These are phyloP conservation scores for Beaufortia kweichowensis DNA, from an alignment of 2,113 vertebrate genomes.

Conservation along the genomic window DNA sequence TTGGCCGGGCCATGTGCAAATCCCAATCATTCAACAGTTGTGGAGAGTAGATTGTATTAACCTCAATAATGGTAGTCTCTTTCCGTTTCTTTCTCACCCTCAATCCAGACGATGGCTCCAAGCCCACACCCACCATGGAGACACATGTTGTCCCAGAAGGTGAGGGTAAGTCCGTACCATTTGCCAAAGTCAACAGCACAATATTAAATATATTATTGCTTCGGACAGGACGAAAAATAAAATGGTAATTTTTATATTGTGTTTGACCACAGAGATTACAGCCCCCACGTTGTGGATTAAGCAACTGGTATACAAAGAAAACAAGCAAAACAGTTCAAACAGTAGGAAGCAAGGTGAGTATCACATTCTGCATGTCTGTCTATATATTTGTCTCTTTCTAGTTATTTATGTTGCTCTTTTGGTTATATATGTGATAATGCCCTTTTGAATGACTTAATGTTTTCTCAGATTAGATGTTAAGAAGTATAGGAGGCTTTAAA, in stretches of 20 bases:
- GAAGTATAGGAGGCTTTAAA: too few relatives aligned
- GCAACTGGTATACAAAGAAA: slow-evolving; percentile 89
- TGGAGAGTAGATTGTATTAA: slow-evolving; percentile 99
- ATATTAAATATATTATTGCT: neutral
- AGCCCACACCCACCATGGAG: slow-evolving; percentile 95
- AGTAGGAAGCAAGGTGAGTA: slow-evolving; percentile 86
- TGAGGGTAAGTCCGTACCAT: slow-evolving; percentile 81
- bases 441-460: too few relatives aligned
- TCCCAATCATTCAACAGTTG: slow-evolving; percentile 99
- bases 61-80: slow-evolving; percentile 99
- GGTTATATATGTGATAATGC: too few relatives aligned
- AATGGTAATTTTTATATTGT: neutral
- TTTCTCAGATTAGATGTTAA: too few relatives aligned
- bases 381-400: neutral
- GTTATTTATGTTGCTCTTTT: too few relatives aligned
- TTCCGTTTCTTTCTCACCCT: slow-evolving; percentile 99
- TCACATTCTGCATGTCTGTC: neutral
- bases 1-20: slow-evolving; percentile 95
- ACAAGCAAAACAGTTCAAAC: slow-evolving; percentile 87
- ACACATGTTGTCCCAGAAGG: slow-evolving; percentile 86
- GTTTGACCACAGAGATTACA: slow-evolving; percentile 84
- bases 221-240: neutral
- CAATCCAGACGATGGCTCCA: slow-evolving; percentile 98
- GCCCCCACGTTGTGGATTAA: slow-evolving; percentile 95
- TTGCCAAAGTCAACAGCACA: neutral